Conservation (phyloP, 2,888 invertebrate genomes). For the Caenorhabditis virilis region DNA sequence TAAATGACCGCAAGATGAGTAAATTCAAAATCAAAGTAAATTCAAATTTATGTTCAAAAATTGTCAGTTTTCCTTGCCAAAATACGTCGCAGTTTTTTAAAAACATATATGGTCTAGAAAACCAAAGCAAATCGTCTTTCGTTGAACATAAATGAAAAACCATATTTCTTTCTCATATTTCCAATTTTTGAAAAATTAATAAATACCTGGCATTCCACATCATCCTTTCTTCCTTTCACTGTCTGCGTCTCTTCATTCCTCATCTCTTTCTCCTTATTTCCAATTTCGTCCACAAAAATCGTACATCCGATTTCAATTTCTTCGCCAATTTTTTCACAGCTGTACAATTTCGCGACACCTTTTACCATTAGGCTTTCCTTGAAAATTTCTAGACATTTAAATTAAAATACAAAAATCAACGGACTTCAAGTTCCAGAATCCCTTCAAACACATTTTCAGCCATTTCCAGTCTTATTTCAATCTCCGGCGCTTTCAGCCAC, state of each 20-base stretch:
- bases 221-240: background rate
- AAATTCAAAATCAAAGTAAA: no score
- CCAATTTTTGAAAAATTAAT: background rate
- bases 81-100: background rate
- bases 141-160: no score
- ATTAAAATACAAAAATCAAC: background rate
- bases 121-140: no score
- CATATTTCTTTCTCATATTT: background rate
- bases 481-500: conserved; percentile 20
- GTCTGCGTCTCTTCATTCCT: conserved; percentile 32
- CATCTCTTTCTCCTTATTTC: conserved; percentile 8
- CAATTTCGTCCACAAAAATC: conserved; percentile 19
- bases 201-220: conserved; percentile 1
- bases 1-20: no score
- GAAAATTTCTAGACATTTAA: background rate
- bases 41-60: no score
- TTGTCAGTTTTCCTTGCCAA: background rate
- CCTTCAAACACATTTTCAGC: conserved; percentile 8
- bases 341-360: background rate
- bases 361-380: background rate
- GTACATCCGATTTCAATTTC: conserved; percentile 7
- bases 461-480: conserved; percentile 25
- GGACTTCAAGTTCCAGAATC: conserved; percentile 8
- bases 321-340: conserved; percentile 1
- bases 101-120: conserved; percentile 6